Evolutionary conservation across 2,113 vertebrate genomes (phyloP).

Genomic region (Ophthalmolycus amberensis): DNA sequence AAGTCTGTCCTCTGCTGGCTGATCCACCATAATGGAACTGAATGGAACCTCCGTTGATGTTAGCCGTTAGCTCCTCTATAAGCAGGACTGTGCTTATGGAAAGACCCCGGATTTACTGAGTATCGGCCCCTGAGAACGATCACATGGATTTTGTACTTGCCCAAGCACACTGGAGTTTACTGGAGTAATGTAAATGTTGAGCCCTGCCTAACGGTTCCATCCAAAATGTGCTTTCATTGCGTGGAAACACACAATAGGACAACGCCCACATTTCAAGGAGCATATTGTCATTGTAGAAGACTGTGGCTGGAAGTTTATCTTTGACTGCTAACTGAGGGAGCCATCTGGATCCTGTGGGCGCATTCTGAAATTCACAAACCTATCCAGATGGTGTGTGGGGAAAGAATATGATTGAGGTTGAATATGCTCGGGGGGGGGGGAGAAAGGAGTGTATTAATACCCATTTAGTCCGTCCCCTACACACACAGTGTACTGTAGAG

Average conservation of each 20-base stretch:
- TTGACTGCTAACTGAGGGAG: constrained; percentile 3
- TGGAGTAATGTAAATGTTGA: too few species aligned
- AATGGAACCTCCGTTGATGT: too few species aligned
- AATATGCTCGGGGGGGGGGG: neutral
- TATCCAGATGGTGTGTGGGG: constrained; percentile 30
- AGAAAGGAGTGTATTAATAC: constrained; percentile 19
- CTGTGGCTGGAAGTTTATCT: neutral
- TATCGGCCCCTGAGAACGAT: too few species aligned
- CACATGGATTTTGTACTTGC: too few species aligned
- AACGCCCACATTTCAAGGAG: neutral
- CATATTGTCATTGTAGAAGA: neutral
- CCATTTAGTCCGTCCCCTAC: neutral
- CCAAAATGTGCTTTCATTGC: neutral
- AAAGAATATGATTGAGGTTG: constrained; percentile 6
- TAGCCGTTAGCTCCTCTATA: too few species aligned
- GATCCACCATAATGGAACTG: too few species aligned
- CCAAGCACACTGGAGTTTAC: too few species aligned
- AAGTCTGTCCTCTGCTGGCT: too few species aligned
- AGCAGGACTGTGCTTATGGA: too few species aligned
- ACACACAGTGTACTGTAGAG: neutral
- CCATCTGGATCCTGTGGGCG: constrained; percentile 37
- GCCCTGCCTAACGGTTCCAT: too few species aligned
- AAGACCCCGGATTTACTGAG: too few species aligned
- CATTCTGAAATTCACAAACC: neutral
- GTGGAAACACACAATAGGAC: neutral